These are phyloP conservation scores for Tenebrosternarchus preto DNA, from an alignment of 2,113 vertebrate species.

Conservation along the genomic window DNA sequence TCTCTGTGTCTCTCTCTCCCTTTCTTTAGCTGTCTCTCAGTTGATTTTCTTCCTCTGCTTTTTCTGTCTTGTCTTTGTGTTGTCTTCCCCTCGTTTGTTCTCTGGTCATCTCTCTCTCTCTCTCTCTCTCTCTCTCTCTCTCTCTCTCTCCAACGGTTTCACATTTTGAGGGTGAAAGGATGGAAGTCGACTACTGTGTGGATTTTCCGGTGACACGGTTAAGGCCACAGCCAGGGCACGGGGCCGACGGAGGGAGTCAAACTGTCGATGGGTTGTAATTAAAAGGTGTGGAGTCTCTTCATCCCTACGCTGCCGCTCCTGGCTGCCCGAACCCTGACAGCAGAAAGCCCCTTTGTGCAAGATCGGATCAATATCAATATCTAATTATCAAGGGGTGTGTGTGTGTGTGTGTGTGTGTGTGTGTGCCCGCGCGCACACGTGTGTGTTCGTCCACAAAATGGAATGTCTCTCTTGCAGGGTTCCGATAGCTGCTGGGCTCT, in stretches of 20 bases:
- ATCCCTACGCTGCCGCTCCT: not conserved
- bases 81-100: not conserved
- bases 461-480: not conserved
- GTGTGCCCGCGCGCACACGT: too few relatives aligned
- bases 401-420: not conserved
- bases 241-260: not conserved
- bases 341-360: not conserved
- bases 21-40: not conserved
- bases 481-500: slow-evolving; percentile 32
- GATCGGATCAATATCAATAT: slow-evolving; percentile 26
- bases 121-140: slow-evolving; percentile 46
- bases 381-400: slow-evolving; percentile 13
- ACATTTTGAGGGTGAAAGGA: slow-evolving; percentile 1
- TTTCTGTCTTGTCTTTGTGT: too few relatives aligned
- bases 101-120: slow-evolving; percentile 2
- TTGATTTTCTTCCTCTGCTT: not conserved
- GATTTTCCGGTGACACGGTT: not conserved
- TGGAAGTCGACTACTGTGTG: not conserved
- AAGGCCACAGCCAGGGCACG: not conserved
- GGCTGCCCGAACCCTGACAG: not conserved
- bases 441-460: not conserved
- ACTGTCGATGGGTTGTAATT: slow-evolving; percentile 59
- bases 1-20: not conserved
- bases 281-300: slow-evolving; percentile 55
- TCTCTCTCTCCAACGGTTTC: slow-evolving; percentile 7